A percentile compares a stretch with the other conserved stretches of the same genome.
Evolutionary conservation across 2,113 vertebrate species (phyloP).

Genomic region (Steatornis caripensis): DNA sequence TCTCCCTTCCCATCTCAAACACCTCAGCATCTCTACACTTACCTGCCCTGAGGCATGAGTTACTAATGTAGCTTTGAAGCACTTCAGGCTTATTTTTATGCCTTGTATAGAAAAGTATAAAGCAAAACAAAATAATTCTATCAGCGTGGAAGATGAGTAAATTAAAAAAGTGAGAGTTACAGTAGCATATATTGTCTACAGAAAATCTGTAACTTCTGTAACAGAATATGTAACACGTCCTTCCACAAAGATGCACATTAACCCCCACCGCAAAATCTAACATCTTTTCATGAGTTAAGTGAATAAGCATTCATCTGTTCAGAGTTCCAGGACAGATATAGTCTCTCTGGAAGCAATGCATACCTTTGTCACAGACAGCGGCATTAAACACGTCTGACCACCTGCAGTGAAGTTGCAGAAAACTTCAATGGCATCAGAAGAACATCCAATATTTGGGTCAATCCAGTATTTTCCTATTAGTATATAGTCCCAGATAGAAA

Average conservation of each 20-base stretch:
- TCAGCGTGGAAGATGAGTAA: not conserved
- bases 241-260: not conserved
- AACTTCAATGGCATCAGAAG: slow-evolving; percentile 93
- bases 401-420: slow-evolving; percentile 97
- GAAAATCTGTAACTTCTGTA: not conserved
- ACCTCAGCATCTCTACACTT: not conserved
- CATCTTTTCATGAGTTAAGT: not conserved
- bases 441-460: slow-evolving; percentile 95
- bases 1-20: not conserved
- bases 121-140: not conserved
- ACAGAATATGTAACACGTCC: not conserved
- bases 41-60: not conserved
- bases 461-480: slow-evolving; percentile 92
- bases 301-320: not conserved
- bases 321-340: not conserved
- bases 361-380: slow-evolving; percentile 88
- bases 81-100: not conserved
- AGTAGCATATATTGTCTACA: not conserved
- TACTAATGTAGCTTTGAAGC: not conserved
- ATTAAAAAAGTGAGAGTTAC: not conserved
- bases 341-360: not conserved
- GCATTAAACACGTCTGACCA: slow-evolving; percentile 93
- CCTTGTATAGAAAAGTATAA: not conserved
- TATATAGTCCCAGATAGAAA: not conserved
- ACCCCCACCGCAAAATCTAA: not conserved